Evolutionary conservation across 35 echinoderm and acorn worm genomes (phyloP), one percentile per base, ranked within the genome.

Genomic region (Apostichopus parvimensis): DNA sequence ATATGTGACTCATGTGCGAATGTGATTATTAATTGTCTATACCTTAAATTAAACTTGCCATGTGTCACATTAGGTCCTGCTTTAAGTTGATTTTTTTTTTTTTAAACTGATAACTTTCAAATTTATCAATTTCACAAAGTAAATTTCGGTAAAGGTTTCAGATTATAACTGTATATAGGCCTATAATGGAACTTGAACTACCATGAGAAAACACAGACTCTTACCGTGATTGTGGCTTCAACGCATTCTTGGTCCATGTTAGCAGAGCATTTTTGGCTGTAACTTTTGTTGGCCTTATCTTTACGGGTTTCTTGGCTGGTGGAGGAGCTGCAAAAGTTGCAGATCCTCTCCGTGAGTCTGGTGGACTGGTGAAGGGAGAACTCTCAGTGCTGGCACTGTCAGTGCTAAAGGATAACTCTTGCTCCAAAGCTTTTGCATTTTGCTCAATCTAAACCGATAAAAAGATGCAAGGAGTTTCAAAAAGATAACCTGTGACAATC

Each of bases 231-330:
- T 93, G 86, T 87, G 22, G 92, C 56, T 83, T 84, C 55, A 84
- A 59, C 17, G 94, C 96, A 54, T 95, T 95, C 84, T 95, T 92
- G 5, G 94, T 94, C 96, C 96, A 98, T 57, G 82, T 94, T 13
- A 98, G 64, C 64, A 98, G 79, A 62, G 96, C 96, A 73, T 98
- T 98, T 94, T 95, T 95, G 21, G 96, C 96, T 28, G 96, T 94
- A 57, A 95, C 23, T 54, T 95, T 94, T 4, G 86, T 52, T 54
- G 61, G 78, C 88, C 80, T 98, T 58, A 57, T 55, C 8, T 57
- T 57, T 14, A 90, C 24, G 24, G 89, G 90, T 78, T 93, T 94
- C 93, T 98, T 98, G 56, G 90, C 54, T 18, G 96, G 94, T 26
- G 96, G 87, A n/a, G 96, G 94, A 23, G 79, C 85, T 61, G 82